These are phyloP conservation scores for Drosophila colorata DNA, from an alignment of 2,888 invertebrate genomes.

Conservation along the genomic window DNA sequence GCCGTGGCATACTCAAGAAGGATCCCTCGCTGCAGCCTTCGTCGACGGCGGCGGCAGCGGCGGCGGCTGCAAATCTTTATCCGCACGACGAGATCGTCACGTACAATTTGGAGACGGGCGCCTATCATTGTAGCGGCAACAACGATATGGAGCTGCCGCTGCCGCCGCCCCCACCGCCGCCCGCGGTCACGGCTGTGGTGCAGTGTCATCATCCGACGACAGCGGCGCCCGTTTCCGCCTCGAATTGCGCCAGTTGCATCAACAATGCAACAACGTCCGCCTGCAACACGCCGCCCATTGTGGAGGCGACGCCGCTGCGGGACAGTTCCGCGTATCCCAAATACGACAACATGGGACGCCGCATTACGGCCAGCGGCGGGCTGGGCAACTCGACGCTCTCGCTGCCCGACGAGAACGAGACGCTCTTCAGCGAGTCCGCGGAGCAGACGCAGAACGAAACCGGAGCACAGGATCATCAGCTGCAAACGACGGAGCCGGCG, in stretches of 20 bases:
- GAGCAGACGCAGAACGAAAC: conserved; percentile 64
- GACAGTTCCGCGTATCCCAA: conserved; percentile 85
- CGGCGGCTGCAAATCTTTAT: conserved; percentile 78
- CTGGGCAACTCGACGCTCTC: conserved; percentile 91
- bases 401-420: conserved; percentile 88
- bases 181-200: conserved; percentile 71
- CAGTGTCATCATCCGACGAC: conserved; percentile 76
- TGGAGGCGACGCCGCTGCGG: conserved; percentile 75
- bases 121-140: conserved; percentile 48
- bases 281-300: conserved; percentile 80
- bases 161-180: conserved; percentile 81
- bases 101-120: conserved; percentile 84
- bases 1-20: conserved; percentile 85
- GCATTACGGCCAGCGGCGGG: conserved; percentile 93
- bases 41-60: conserved; percentile 62
- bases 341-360: conserved; percentile 96
- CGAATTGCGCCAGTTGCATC: conserved; percentile 75
- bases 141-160: conserved; percentile 75
- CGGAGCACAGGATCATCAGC: conserved; percentile 53
- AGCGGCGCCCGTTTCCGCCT: conserved; percentile 57
- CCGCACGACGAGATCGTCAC: conserved; percentile 85
- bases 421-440: conserved; percentile 81
- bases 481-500: conserved; percentile 61
- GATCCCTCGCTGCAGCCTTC: conserved; percentile 81
- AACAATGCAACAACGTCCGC: conserved; percentile 62